Conservation (phyloP, 2,888 invertebrate species). For the Brenthis hecate region DNA sequence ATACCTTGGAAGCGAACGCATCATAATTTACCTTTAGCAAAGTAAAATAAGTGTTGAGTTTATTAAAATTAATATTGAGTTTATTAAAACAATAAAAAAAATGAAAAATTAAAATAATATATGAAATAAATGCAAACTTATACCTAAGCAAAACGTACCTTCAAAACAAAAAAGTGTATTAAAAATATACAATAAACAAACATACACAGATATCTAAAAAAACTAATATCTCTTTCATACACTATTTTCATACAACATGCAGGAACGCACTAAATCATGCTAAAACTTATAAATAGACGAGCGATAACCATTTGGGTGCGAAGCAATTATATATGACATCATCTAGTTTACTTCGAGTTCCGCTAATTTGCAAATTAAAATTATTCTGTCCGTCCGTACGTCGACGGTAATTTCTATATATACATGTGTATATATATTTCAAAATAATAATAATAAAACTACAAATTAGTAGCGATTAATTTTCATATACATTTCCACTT, state of each 20-base stretch:
- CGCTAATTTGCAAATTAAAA: neutral
- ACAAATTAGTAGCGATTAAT: too few relatives aligned
- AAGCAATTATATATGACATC: constrained; percentile 13
- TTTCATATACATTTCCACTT: too few relatives aligned
- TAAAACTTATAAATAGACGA: constrained; percentile 4
- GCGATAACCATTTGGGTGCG: neutral
- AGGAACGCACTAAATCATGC: constrained; percentile 12
- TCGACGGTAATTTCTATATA: neutral
- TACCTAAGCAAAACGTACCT: too few relatives aligned
- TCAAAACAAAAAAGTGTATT: neutral
- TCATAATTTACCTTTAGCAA: too few relatives aligned
- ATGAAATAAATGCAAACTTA: too few relatives aligned
- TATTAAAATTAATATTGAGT: too few relatives aligned
- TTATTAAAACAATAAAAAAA: too few relatives aligned
- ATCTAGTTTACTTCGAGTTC: constrained; percentile 1
- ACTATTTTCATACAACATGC: constrained; percentile 15
- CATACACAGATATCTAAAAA: neutral
- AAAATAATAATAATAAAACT: too few relatives aligned
- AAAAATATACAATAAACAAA: neutral
- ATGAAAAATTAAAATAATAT: too few relatives aligned
- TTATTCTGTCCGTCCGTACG: neutral
- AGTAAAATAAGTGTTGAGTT: too few relatives aligned
- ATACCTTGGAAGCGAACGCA: too few relatives aligned
- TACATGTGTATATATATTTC: too few relatives aligned
- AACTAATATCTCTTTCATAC: neutral